Conservation (phyloP, 30 jellyfish, hydroid and myxozoan species). For the Pelagia noctiluca region DNA sequence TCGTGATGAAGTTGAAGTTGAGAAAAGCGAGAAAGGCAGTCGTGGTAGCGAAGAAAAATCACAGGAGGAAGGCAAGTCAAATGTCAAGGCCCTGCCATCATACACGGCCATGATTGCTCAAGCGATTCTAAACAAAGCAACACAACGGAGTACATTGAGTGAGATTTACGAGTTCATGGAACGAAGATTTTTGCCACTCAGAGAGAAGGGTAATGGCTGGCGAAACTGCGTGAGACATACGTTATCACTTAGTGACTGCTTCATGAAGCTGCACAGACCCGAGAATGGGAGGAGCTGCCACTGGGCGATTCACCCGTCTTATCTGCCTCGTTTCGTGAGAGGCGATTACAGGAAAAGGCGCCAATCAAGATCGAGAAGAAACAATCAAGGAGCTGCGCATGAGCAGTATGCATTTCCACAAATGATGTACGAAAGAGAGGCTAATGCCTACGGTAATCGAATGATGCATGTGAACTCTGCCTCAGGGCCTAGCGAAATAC, state of each 20-base stretch:
- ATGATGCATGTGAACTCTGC: constrained; percentile 20
- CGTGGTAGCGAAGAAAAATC: too few relatives aligned
- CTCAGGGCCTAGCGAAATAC: constrained; percentile 8
- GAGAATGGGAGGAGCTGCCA: constrained; percentile 91
- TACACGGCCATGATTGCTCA: constrained; percentile 93
- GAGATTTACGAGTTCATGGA: constrained; percentile 88
- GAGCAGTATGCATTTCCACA: constrained; percentile 47
- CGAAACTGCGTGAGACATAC: constrained; percentile 91
- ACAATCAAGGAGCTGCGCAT: constrained; percentile 27
- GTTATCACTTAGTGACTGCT: constrained; percentile 83
- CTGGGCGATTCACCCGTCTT: constrained; percentile 97
- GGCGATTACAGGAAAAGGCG: constrained; percentile 74
- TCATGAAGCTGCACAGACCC: constrained; percentile 87
- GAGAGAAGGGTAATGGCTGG: constrained; percentile 86
- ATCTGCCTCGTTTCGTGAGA: constrained; percentile 67
- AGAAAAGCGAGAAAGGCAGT: too few relatives aligned
- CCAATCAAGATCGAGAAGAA: constrained; percentile 46
- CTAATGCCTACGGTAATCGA: constrained; percentile 18
- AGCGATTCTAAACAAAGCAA: constrained; percentile 75
- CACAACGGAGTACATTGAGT: constrained; percentile 65
- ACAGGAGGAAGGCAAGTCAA: background rate
- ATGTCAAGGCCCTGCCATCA: constrained; percentile 61
- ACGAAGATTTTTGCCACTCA: constrained; percentile 68
- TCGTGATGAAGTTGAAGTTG: too few relatives aligned
- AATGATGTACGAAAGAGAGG: constrained; percentile 45